A percentile compares a stretch with the other conserved stretches of the same genome.
These are phyloP conservation scores for Pedetes capensis DNA, from an alignment of 2,113 vertebrate species.

Conservation along the genomic window DNA sequence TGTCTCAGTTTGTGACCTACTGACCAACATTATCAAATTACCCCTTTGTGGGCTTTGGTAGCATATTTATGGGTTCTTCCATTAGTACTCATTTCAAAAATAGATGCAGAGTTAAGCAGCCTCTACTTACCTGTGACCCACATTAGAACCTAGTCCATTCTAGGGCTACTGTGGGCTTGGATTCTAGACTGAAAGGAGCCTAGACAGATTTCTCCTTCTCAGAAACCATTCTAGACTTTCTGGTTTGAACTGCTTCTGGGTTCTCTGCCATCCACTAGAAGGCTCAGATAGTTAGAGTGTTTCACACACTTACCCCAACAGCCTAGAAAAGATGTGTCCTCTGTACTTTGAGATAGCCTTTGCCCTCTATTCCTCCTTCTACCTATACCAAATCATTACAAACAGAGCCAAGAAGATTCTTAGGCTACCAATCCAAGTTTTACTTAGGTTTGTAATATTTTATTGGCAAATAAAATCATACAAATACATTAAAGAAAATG, in stretches of 20 bases:
- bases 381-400: not conserved
- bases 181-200: not conserved
- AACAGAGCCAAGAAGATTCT: not conserved
- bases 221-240: not conserved
- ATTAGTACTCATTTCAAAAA: not conserved
- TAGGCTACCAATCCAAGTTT: not conserved
- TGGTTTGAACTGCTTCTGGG: not conserved
- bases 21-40: not conserved
- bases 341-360: not conserved
- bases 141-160: not conserved
- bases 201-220: not conserved
- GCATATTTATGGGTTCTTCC: slow-evolving; percentile 10
- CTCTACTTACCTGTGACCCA: not conserved
- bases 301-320: not conserved
- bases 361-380: not conserved
- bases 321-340: not conserved
- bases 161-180: not conserved
- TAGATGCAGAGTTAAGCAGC: not conserved
- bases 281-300: not conserved
- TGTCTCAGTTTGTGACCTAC: not conserved
- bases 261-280: not conserved
- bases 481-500: not conserved
- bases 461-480: not conserved
- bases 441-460: not conserved
- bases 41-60: not conserved